Evolutionary conservation across 2,797 vertebrate species (phyloP), one percentile per base, ranked within the genome.

Genomic region (Poecilia picta): DNA sequence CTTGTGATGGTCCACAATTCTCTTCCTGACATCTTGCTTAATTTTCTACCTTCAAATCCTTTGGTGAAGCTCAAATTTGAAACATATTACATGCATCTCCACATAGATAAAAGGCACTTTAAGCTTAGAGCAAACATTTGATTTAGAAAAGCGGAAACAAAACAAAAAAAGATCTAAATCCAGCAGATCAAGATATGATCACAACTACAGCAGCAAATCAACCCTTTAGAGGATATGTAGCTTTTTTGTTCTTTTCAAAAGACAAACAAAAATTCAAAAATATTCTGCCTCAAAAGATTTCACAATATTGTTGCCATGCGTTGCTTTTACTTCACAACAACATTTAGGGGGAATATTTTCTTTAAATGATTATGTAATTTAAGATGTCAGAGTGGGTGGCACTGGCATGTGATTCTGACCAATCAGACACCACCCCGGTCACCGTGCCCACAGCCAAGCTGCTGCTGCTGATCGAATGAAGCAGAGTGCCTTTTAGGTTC

Each of bases 221-320:
- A 91, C 13, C 92, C 88, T 93, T 93, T 85, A 92, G 87, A 87
- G 81, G 77, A 89, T 92, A 72, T 79, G 85, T 75, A 82, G 59
- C 80, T 77, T 62, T 71, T 6, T 81, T 72, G 75, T 79, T 73
- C 64, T 23, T 74, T 82, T 80, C 81, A 73, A 53, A 75, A 77
- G 75, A 3, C 76, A 16, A 64, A 36, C 72, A 81, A 79, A 53
- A 66, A 55, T 80, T 89, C 82, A 79, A 89, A 79, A 85, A 57
- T 28, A 72, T 74, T 74, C 71, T 74, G 70, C 83, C 85, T 73
- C 77, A 71, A 83, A 73, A 62, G 51, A 53, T 81, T 80, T 62
- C 71, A 77, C 41, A 16, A 25, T 45, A 2, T n/a, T 8, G 4
- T 43, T n/a, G 23, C 23, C 25, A 45, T 0, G 11, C 0, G 4